Evolutionary conservation across 2,797 vertebrate species (phyloP).

Genomic region (Myotis daubentonii): DNA sequence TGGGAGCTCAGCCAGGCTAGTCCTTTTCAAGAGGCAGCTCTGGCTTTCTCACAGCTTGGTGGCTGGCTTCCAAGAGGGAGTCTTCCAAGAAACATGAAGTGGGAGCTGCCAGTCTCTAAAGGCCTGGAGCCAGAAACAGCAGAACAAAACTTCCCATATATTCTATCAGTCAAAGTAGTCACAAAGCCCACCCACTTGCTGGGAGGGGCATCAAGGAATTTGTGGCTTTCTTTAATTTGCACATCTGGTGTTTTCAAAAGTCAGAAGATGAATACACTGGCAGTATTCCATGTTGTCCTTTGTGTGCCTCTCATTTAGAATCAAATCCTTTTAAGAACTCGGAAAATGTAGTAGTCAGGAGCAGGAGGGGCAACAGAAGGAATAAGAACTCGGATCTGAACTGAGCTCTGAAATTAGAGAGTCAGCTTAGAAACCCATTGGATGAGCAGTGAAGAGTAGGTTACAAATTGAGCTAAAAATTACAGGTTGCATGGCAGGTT

Average conservation of each 20-base stretch:
- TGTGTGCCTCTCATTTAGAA: constrained; percentile 16
- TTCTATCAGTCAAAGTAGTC: not conserved
- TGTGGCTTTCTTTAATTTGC: not conserved
- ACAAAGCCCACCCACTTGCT: not conserved
- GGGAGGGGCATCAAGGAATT: not conserved
- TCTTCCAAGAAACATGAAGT: constrained; percentile 46
- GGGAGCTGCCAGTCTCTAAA: not conserved
- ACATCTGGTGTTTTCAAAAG: not conserved
- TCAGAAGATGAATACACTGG: not conserved
- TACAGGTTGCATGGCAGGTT: not conserved
- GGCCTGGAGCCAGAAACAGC: constrained; percentile 41
- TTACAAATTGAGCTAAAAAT: not conserved
- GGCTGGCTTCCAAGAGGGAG: constrained; percentile 46
- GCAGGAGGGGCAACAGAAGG: not conserved
- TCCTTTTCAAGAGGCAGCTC: not conserved
- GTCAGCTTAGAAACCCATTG: not conserved
- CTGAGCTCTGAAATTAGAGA: not conserved
- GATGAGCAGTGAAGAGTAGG: not conserved
- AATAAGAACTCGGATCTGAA: not conserved
- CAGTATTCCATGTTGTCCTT: not conserved
- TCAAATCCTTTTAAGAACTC: constrained; percentile 32
- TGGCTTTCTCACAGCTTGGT: not conserved
- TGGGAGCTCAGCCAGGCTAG: not conserved
- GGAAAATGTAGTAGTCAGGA: not conserved
- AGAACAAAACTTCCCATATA: not conserved